Evolutionary conservation across 2,888 invertebrate genomes (phyloP).

Genomic region (Lasioglossum vierecki): DNA sequence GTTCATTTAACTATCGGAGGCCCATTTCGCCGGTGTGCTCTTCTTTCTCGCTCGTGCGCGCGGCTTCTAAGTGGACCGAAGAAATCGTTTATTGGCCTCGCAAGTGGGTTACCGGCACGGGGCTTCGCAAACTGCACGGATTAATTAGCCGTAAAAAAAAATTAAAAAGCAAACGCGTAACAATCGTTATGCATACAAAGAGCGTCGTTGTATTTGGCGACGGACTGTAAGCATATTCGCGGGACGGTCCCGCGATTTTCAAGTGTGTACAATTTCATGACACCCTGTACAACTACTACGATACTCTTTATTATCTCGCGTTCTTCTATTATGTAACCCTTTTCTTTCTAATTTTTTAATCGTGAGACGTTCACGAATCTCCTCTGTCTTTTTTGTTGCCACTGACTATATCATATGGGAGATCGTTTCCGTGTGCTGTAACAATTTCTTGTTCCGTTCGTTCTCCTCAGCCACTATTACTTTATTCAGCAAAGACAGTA

Average conservation of each 20-base stretch:
- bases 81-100: conserved; percentile 67
- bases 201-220: not conserved
- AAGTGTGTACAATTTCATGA: no score
- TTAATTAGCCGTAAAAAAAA: conserved; percentile 69
- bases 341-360: not conserved
- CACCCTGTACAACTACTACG: not conserved
- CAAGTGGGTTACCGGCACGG: conserved; percentile 68
- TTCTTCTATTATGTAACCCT: not conserved
- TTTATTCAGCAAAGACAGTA: not conserved
- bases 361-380: not conserved
- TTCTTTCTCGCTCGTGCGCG: conserved; percentile 42
- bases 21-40: conserved; percentile 41
- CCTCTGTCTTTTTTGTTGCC: not conserved
- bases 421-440: not conserved
- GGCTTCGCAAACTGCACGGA: conserved; percentile 53
- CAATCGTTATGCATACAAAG: conserved; percentile 34
- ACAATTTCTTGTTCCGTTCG: not conserved
- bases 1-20: conserved; percentile 18
- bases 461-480: not conserved
- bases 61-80: conserved; percentile 69
- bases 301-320: not conserved
- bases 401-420: not conserved
- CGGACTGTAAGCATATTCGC: conserved; percentile 2
- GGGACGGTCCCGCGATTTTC: not conserved
- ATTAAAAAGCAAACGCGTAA: conserved; percentile 30